Base-by-base conservation (phyloP, 2,113 vertebrate genomes). In the Pseudonaja textilis region DNA sequence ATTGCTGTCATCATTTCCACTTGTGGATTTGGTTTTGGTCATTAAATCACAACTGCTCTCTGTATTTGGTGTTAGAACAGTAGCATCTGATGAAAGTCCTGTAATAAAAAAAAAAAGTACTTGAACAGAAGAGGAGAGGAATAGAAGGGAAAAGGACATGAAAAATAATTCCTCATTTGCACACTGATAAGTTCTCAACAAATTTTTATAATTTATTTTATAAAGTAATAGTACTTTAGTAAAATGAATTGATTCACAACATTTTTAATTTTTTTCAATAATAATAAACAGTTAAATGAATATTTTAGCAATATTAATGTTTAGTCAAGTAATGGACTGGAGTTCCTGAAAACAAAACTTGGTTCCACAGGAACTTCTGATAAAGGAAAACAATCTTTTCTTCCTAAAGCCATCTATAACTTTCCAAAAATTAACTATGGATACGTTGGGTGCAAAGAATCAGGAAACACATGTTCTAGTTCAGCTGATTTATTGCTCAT, bases 41-140 rank as follows among this genome's bases (percentile, higher is more conserved):
- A 98, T 98, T 96, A 99, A 97, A 91, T 99, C 99, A 98, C 98
- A 99, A 94, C 99, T 99, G 98, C 97, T 98, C 96, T 99, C 99
- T 0, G 99, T 99, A 96, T 99, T 99, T 92, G 99, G 99, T 0
- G 99, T 99, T 96, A 99, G 96, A 69, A 98, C 97, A 26, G 99
- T 99, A 1, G 98, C 98, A 90, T 99, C 99, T 26, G 98, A 99
- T 3, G 99, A 98, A 34, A 99, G 98, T 91, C 99, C 99, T 99
- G 39, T 3, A 91, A 14, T 0, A 59, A n/a, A 96, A 5, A 23
- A 88, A 5, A 29, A n/a, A n/a, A 50, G 14, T 87, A 50, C 25
- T 87, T 87, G 34, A 81, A 81, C 39, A 42, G 74, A 34, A 69
- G 74, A 81, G 18, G 34, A 81, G 34, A 34, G 18, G 6, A 81